Percentiles rank a stretch among this genome's conserved stretches.
Conservation (phyloP, 2,113 vertebrate genomes). For the Nematolebias whitei region DNA sequence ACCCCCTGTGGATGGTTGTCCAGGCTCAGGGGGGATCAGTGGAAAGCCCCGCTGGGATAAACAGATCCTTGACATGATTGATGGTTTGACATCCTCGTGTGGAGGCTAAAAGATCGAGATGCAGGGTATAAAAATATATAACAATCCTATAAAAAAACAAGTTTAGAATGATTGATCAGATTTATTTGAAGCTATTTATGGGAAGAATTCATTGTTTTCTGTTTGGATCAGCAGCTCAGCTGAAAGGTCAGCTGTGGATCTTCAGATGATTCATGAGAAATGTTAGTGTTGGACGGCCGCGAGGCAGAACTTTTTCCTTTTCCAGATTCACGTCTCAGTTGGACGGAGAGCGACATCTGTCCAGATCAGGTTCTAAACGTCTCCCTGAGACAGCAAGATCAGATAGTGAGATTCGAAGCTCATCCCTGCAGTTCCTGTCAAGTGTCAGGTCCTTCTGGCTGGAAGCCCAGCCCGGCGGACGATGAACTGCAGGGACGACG, state of each 20-base stretch:
- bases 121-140: constrained; percentile 22
- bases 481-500: constrained; percentile 4
- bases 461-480: neutral
- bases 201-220: neutral
- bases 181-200: constrained; percentile 8
- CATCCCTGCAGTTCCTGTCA: constrained; percentile 44
- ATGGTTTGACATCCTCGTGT: constrained; percentile 37
- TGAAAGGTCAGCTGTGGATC: constrained; percentile 13
- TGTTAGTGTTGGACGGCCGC: constrained; percentile 38
- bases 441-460: constrained; percentile 30
- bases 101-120: neutral
- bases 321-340: constrained; percentile 33
- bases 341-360: constrained; percentile 42
- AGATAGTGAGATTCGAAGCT: constrained; percentile 17
- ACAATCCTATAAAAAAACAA: constrained; percentile 7
- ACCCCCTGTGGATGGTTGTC: constrained; percentile 13
- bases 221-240: neutral
- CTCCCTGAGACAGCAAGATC: constrained; percentile 56
- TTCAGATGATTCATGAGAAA: neutral
- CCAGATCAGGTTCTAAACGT: constrained; percentile 62
- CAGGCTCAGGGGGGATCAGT: constrained; percentile 34
- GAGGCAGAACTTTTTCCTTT: neutral
- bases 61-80: constrained; percentile 50
- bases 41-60: constrained; percentile 42
- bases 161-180: neutral